Evolutionary conservation across 2,888 invertebrate genomes (phyloP).

Genomic region (Chloroclysta siterata): DNA sequence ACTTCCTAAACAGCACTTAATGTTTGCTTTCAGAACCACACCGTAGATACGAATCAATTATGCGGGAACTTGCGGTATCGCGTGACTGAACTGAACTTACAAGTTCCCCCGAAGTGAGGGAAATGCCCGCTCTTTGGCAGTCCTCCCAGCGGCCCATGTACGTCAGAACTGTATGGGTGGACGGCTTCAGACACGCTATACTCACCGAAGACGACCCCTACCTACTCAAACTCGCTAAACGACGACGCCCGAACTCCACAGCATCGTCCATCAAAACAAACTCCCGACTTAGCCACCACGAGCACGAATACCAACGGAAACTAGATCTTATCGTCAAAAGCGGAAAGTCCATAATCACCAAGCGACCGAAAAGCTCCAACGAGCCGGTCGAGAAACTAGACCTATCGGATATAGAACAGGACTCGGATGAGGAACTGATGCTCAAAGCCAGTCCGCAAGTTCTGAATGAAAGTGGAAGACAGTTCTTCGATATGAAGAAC

Average conservation of each 20-base stretch:
- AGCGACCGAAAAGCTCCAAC: constrained; percentile 50
- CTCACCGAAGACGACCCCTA: constrained; percentile 87
- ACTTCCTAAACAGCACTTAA: constrained; percentile 41
- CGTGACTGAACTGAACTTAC: constrained; percentile 58
- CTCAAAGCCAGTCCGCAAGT: constrained; percentile 63
- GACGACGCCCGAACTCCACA: constrained; percentile 68
- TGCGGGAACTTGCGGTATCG: constrained; percentile 56
- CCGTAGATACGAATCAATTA: constrained; percentile 65
- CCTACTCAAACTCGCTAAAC: constrained; percentile 60
- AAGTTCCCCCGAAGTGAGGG: constrained; percentile 47
- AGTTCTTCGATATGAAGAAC: constrained; percentile 66
- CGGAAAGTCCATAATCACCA: constrained; percentile 57
- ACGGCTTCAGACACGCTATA: constrained; percentile 89
- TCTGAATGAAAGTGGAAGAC: constrained; percentile 57
- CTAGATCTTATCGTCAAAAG: constrained; percentile 68
- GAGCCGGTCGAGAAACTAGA: constrained; percentile 65
- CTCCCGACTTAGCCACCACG: constrained; percentile 61
- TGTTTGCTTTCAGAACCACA: constrained; percentile 54
- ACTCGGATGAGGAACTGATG: constrained; percentile 64
- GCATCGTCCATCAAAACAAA: constrained; percentile 56
- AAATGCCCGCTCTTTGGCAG: constrained; percentile 87
- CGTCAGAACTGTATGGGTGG: constrained; percentile 88
- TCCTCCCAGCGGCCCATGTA: constrained; percentile 86
- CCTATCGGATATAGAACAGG: constrained; percentile 61
- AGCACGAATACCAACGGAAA: constrained; percentile 59